Percentiles rank a stretch among this genome's conserved stretches.
Conservation (phyloP, 1,140 invertebrate species). For the Magallana angulata region DNA sequence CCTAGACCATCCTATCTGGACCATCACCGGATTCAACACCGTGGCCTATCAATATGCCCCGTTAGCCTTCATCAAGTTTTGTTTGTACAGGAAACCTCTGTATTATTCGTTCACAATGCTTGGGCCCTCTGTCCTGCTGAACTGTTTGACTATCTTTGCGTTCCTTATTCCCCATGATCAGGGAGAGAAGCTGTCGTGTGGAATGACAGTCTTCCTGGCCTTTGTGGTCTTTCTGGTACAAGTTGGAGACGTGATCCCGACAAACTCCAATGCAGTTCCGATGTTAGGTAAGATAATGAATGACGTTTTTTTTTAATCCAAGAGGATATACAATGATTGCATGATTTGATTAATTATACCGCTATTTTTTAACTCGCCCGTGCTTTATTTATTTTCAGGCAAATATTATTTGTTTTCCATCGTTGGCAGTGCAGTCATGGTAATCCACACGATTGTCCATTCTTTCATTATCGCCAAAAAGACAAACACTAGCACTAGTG, state of each 20-base stretch:
- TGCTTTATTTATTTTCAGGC: background rate
- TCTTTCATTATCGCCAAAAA: background rate
- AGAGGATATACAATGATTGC: background rate
- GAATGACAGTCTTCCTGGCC: constrained; percentile 81
- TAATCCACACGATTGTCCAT: background rate
- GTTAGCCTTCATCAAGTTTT: constrained; percentile 39
- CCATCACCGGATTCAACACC: background rate
- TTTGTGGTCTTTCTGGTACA: constrained; percentile 82
- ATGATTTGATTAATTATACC: background rate
- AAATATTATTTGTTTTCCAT: constrained; percentile 20
- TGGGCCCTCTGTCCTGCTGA: constrained; percentile 65
- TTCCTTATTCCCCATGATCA: constrained; percentile 68
- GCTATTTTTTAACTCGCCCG: background rate
- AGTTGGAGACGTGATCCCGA: constrained; percentile 81
- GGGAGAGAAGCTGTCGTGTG: constrained; percentile 68
- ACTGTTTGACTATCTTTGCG: constrained; percentile 58
- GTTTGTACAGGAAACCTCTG: constrained; percentile 59
- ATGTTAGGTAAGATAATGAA: constrained; percentile 77
- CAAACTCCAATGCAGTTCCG: constrained; percentile 73
- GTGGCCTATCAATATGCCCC: background rate
- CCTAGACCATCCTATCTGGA: constrained; percentile 35
- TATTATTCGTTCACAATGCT: constrained; percentile 67
- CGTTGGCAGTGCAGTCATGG: constrained; percentile 2
- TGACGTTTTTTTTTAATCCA: background rate
- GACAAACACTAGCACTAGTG: background rate